A percentile compares a stretch with the other conserved stretches of the same genome.
Conservation (phyloP, 2,888 invertebrate genomes). For the Scaptomyza reducta region DNA sequence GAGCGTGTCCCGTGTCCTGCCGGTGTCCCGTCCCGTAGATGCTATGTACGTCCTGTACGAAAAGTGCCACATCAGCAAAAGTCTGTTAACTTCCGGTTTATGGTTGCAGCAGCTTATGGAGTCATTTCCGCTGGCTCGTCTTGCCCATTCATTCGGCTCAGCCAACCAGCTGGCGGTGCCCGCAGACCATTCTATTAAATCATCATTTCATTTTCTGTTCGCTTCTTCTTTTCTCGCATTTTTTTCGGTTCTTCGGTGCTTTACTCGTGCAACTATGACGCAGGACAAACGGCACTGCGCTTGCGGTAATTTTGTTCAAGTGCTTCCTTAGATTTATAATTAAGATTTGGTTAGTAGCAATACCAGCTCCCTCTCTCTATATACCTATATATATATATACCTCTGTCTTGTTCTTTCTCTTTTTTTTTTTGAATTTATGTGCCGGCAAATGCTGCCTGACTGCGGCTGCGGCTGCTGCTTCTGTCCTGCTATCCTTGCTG, state of each 20-base stretch:
- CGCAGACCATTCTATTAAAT: slow-evolving; percentile 82
- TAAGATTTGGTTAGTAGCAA: slow-evolving; percentile 83
- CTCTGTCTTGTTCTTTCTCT: slow-evolving; percentile 29
- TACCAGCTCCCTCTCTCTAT: slow-evolving; percentile 58
- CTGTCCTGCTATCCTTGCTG: slow-evolving; percentile 7
- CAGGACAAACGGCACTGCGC: slow-evolving; percentile 66
- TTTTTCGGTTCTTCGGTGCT: slow-evolving; percentile 26
- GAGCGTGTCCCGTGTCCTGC: slow-evolving; percentile 49
- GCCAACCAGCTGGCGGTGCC: slow-evolving; percentile 71
- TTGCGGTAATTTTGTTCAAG: slow-evolving; percentile 76
- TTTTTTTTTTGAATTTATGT: slow-evolving; percentile 79
- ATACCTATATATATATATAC: too few relatives aligned
- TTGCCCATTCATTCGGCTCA: slow-evolving; percentile 74
- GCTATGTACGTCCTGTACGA: slow-evolving; percentile 25
- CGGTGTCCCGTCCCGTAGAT: slow-evolving; percentile 2
- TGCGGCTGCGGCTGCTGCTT: slow-evolving; percentile 23
- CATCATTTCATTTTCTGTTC: slow-evolving; percentile 75
- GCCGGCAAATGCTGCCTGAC: slow-evolving; percentile 56
- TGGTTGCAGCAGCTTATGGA: slow-evolving; percentile 79
- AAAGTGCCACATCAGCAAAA: slow-evolving; percentile 82
- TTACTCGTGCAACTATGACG: slow-evolving; percentile 8
- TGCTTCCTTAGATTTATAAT: slow-evolving; percentile 83
- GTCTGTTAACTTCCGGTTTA: slow-evolving; percentile 83
- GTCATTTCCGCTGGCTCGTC: slow-evolving; percentile 74
- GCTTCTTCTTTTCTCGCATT: slow-evolving; percentile 20